Percentiles rank a stretch among this genome's conserved stretches.
Conservation (phyloP, 2,113 vertebrate genomes). For the Takifugu flavidus region DNA sequence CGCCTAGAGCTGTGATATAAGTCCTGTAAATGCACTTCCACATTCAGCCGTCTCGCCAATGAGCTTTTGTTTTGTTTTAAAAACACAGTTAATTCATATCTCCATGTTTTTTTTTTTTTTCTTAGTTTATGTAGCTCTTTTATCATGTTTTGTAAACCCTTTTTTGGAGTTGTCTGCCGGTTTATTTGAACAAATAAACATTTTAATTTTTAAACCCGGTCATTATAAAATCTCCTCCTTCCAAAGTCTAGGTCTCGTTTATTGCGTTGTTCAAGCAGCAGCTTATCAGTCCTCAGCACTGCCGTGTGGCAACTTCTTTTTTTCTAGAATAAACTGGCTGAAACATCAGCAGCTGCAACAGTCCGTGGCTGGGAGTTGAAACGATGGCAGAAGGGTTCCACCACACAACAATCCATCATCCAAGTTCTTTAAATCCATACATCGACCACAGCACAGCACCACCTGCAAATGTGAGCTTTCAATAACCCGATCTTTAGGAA, state of each 20-base stretch:
- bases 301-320: neutral
- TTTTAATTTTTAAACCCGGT: slow-evolving; percentile 82
- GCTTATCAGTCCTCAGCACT: slow-evolving; percentile 14
- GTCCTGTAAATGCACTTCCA: slow-evolving; percentile 69
- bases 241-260: slow-evolving; percentile 22
- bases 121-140: slow-evolving; percentile 78
- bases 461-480: too few relatives aligned
- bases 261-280: neutral
- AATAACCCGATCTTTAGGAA: too few relatives aligned
- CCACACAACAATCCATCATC: too few relatives aligned
- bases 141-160: slow-evolving; percentile 88
- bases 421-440: too few relatives aligned
- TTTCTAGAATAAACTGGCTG: neutral
- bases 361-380: neutral
- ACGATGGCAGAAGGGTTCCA: too few relatives aligned
- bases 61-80: slow-evolving; percentile 90
- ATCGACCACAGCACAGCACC: too few relatives aligned
- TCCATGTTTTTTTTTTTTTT: slow-evolving; percentile 58
- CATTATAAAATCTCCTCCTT: slow-evolving; percentile 32
- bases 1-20: slow-evolving; percentile 77
- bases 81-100: slow-evolving; percentile 84
- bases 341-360: neutral
- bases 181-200: slow-evolving; percentile 95
- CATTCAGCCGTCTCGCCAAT: slow-evolving; percentile 76
- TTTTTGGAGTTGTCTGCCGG: slow-evolving; percentile 83